Evolutionary conservation across 2,113 vertebrate species (phyloP), one percentile per base, ranked within the genome.

Genomic region (Onychostruthus taczanowskii): DNA sequence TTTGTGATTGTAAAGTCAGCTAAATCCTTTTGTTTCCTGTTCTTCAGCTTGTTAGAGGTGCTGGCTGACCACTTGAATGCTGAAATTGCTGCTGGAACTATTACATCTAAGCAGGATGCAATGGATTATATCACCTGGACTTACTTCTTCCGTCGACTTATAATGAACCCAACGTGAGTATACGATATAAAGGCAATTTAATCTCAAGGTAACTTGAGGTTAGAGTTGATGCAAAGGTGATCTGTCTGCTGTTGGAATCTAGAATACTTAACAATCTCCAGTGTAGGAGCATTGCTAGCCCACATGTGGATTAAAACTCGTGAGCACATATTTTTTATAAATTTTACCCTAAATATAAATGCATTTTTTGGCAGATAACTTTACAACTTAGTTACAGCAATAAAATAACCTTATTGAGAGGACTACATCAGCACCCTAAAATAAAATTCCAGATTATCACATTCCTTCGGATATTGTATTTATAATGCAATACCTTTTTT

Each of bases 81-180:
- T 59, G 99, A 99, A 97, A 99, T 99, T 64, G 98, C 99, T 84
- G 99, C 99, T 84, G 99, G 99, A 92, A 99, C 99, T 77, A 98
- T 99, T 97, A 97, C 98, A 56, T 99, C 99, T 94, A 99, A 99
- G 93, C 99, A 99, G 96, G 99, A 99, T 64, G 99, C 99, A 52
- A 99, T 99, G 99, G 99, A 99, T 97, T 99, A 99, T 96, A 98
- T 99, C 95, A 99, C 99, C 67, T 99, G 99, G 99, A 99, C 99
- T 4, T 99, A 99, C 88, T 99, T 99, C 97, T 99, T 99, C 97
- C 98, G 99, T 78, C 98, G 99, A 59, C 98, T 99, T 94, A 97
- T 99, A 95, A 99, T 99, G 99, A 99, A 99, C 96, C 99, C 99
- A 91, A 99, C 98, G 99, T 99, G 94, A 96, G 97, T 93, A 58